A percentile compares a stretch with the other conserved stretches of the same genome.
Conservation (phyloP, 2,888 invertebrate species). For the Entomobrya multifasciata region DNA sequence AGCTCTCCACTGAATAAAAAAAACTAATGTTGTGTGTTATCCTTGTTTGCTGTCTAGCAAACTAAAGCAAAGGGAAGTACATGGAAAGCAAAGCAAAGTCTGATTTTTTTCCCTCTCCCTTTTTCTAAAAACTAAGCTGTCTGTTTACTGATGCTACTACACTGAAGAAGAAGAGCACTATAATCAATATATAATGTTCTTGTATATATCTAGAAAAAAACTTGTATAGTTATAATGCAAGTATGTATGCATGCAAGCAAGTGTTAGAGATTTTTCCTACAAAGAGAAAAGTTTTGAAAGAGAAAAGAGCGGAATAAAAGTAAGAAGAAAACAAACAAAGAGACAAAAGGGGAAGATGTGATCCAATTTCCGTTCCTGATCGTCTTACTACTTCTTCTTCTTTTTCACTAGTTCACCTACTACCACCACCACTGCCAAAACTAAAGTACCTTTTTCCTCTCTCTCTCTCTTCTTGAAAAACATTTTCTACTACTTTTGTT, state of each 20-base stretch:
- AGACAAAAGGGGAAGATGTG: constrained; percentile 75
- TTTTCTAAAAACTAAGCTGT: neutral
- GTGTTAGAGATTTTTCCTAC: neutral
- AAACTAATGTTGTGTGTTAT: constrained; percentile 52
- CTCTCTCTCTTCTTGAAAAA: neutral
- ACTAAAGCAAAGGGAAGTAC: too few relatives aligned
- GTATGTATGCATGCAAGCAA: neutral
- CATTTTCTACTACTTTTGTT: neutral
- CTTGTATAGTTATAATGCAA: too few relatives aligned
- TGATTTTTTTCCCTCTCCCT: neutral
- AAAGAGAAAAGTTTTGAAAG: constrained; percentile 39
- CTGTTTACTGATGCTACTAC: neutral
- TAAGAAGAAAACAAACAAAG: constrained; percentile 62
- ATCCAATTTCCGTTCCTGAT: constrained; percentile 78
- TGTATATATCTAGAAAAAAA: too few relatives aligned
- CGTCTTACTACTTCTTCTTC: constrained; percentile 59
- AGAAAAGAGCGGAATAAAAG: constrained; percentile 48
- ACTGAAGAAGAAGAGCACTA: too few relatives aligned
- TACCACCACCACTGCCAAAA: constrained; percentile 23
- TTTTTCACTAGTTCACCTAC: neutral
- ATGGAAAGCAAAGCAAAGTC: constrained; percentile 1
- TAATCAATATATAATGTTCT: neutral
- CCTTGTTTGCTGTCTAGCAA: constrained; percentile 21
- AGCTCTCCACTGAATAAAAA: constrained; percentile 38
- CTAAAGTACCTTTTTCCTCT: constrained; percentile 56